phyloP scores from a whole-genome alignment of 2,888 invertebrate genomes.

The Lomographa bimaculata region DNA sequence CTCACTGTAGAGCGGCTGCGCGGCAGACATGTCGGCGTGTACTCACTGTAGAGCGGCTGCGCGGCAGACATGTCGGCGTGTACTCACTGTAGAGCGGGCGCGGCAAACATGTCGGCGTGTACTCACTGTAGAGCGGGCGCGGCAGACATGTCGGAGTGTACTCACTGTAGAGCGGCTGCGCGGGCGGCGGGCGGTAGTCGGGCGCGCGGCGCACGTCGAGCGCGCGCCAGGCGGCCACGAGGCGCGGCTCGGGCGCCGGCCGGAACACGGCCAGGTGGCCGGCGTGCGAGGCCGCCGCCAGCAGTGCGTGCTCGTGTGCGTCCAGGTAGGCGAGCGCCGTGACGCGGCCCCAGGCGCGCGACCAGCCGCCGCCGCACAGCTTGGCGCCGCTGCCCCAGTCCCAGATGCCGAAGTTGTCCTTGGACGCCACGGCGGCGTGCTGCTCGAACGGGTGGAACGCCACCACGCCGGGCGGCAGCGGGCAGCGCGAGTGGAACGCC shows the following conservation, averaged over 20 bases:
- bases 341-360: slow-evolving; percentile 85
- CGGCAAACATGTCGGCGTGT: no score
- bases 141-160: slow-evolving; percentile 24
- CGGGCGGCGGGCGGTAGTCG: slow-evolving; percentile 71
- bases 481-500: slow-evolving; percentile 91
- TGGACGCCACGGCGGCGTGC: slow-evolving; percentile 93
- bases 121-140: no score
- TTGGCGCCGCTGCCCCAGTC: slow-evolving; percentile 91
- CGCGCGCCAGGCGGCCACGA: slow-evolving; percentile 92
- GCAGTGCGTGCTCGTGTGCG: slow-evolving; percentile 90
- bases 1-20: no score
- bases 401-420: slow-evolving; percentile 93
- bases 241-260: slow-evolving; percentile 2
- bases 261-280: slow-evolving; percentile 89
- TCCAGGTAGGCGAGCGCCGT: slow-evolving; percentile 94
- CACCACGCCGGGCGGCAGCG: slow-evolving; percentile 90
- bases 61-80: no score
- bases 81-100: no score
- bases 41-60: no score
- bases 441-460: slow-evolving; percentile 96
- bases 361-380: slow-evolving; percentile 85
- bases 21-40: no score
- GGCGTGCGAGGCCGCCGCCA: slow-evolving; percentile 90
- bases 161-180: slow-evolving; percentile 71
- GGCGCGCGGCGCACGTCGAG: slow-evolving; percentile 84